Evolutionary conservation across 2,888 invertebrate species (phyloP).

Genomic region (Allacma fusca): DNA sequence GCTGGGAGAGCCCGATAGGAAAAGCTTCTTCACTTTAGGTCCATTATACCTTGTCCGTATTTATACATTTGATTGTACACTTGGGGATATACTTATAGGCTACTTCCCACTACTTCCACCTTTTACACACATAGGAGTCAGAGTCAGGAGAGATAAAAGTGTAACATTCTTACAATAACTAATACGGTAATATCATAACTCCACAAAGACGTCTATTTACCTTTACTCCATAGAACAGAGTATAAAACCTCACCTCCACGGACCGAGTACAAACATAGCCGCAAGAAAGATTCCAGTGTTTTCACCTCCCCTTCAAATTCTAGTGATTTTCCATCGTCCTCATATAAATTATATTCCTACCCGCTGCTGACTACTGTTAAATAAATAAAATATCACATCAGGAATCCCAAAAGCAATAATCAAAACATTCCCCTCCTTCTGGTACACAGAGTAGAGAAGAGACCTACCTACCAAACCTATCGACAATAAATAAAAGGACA

Average conservation of each 20-base stretch:
- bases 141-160: constrained; percentile 10
- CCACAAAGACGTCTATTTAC: neutral
- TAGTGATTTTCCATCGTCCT: constrained; percentile 1
- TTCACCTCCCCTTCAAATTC: constrained; percentile 16
- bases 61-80: too few species aligned
- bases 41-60: too few species aligned
- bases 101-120: too few species aligned
- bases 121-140: neutral
- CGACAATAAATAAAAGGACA: constrained; percentile 1
- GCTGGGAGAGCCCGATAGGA: too few species aligned
- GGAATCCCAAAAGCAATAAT: neutral
- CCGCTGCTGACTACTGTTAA: neutral
- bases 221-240: neutral
- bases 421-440: neutral
- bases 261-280: neutral
- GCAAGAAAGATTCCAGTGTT: constrained; percentile 16
- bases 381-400: constrained; percentile 5
- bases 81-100: too few species aligned
- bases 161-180: neutral
- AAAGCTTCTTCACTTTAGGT: too few species aligned
- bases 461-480: neutral
- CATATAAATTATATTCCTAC: neutral
- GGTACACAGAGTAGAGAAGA: neutral
- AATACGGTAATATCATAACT: neutral
- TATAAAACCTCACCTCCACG: constrained; percentile 8